Evolutionary conservation across 2,797 vertebrate genomes (phyloP).

Genomic region (Spinus olivaceus): DNA sequence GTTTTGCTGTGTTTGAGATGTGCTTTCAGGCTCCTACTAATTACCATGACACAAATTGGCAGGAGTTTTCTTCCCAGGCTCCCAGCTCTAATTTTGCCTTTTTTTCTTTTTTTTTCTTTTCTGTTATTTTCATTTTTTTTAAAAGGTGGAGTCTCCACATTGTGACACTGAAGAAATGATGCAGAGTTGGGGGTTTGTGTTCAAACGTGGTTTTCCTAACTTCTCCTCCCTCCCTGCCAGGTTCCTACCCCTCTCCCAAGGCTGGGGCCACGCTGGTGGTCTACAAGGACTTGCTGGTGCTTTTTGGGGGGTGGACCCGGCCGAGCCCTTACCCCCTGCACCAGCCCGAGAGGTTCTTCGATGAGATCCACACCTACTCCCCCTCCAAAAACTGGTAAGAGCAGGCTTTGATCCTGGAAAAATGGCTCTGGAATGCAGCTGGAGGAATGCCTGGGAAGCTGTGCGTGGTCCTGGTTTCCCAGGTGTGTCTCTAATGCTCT

Average conservation of each 20-base stretch:
- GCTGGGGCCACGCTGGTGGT: slow-evolving; percentile 96
- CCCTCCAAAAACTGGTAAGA: slow-evolving; percentile 98
- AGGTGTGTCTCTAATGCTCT: neutral
- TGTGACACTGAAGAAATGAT: neutral
- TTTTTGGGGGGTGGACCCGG: slow-evolving; percentile 97
- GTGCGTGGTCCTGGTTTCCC: neutral
- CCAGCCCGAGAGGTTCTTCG: slow-evolving; percentile 97
- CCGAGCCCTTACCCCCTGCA: slow-evolving; percentile 97
- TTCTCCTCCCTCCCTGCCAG: slow-evolving; percentile 65
- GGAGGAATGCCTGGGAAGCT: neutral
- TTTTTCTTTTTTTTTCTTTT: fast-evolving
- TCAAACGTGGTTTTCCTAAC: neutral
- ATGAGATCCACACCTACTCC: slow-evolving; percentile 98
- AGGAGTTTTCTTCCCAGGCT: slow-evolving; percentile 33
- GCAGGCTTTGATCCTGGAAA: neutral
- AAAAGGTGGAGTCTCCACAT: neutral
- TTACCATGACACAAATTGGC: slow-evolving; percentile 2
- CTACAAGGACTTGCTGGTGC: slow-evolving; percentile 93
- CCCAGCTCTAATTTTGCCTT: neutral
- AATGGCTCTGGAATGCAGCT: neutral
- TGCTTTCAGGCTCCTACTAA: slow-evolving; percentile 49
- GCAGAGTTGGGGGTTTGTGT: fast-evolving
- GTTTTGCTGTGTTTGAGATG: slow-evolving; percentile 36
- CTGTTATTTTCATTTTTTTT: neutral
- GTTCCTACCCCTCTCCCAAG: slow-evolving; percentile 97